Evolutionary conservation across 2,888 invertebrate genomes (phyloP), one percentile per base, ranked within the genome.

Genomic region (Gibbula magus): DNA sequence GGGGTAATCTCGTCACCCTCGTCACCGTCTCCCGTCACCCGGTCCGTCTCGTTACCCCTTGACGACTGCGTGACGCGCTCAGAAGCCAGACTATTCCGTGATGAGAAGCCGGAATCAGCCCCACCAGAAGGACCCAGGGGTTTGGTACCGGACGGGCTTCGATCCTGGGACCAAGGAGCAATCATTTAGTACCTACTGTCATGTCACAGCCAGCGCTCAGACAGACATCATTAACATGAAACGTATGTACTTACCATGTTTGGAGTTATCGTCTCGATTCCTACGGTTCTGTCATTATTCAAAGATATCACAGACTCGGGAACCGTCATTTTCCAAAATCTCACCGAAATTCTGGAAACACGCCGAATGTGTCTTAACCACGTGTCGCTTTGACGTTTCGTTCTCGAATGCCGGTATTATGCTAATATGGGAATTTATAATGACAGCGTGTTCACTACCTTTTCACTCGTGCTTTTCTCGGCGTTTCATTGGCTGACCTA

Each of bases 341-440:
- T 45, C 45, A 45, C 45, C 45, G 25, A 29, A 18, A 61, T 8
- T 61, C 22, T 61, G 61, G 61, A 61, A 61, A 61, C 20, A 56
- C 35, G 35, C 45, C 45, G 45, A 29, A 29, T 61, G 29, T 18
- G 61, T 61, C 8, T 29, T 13, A 25, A 25, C 61, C 29, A 61
- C 29, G 61, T 61, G 61, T 61, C 7, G 22, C 29, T 61, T 25
- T 61, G 61, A 61, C 61, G 13, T 25, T 25, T 61, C 13, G 2
- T 2, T 22, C 22, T 61, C 2, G 29, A 29, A 61, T 61, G 61
- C 61, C 61, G 61, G 61, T 29, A 61, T 29, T 61, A 61, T 61
- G 61, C 61, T 29, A 61, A 61, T 61, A n/a, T 61, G 61, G 25
- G 29, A 5, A 61, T 61, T 61, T 61, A 61, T 61, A 61, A 61